Percentiles rank a stretch among this genome's conserved stretches.
phyloP scores from a whole-genome alignment of 2,888 invertebrate genomes.

The Protophormia terraenovae region DNA sequence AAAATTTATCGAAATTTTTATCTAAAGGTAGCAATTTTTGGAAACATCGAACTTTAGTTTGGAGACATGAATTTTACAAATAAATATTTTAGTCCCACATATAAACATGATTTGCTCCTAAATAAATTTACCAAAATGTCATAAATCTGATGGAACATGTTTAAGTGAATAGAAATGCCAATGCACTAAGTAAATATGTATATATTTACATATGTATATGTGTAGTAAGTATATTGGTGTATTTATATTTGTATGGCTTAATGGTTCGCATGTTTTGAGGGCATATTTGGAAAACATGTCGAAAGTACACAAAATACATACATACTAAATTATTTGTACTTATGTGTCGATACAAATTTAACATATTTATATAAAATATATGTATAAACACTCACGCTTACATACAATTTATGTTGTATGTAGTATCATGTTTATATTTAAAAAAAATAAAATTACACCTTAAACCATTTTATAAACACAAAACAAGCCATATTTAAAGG shows the following conservation, averaged over 20 bases:
- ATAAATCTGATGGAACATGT: background rate
- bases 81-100: too few species aligned
- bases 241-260: background rate
- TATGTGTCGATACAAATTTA: background rate
- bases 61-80: too few species aligned
- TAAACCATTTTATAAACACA: background rate
- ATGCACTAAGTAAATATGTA: background rate
- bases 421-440: background rate
- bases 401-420: background rate
- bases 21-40: too few species aligned
- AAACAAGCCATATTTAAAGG: background rate
- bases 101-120: background rate
- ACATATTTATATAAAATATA: background rate
- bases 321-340: background rate
- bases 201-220: background rate
- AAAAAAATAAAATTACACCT: background rate
- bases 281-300: background rate
- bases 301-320: background rate
- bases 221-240: too few species aligned
- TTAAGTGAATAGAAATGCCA: background rate
- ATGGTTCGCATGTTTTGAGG: slow-evolving; percentile 4
- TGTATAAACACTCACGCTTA: background rate
- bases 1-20: too few species aligned
- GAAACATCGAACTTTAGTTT: too few species aligned
- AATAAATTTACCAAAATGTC: background rate